These are phyloP conservation scores for Scaptodrosophila latifasciaeformis DNA, from an alignment of 2,888 invertebrate genomes.

Conservation along the genomic window DNA sequence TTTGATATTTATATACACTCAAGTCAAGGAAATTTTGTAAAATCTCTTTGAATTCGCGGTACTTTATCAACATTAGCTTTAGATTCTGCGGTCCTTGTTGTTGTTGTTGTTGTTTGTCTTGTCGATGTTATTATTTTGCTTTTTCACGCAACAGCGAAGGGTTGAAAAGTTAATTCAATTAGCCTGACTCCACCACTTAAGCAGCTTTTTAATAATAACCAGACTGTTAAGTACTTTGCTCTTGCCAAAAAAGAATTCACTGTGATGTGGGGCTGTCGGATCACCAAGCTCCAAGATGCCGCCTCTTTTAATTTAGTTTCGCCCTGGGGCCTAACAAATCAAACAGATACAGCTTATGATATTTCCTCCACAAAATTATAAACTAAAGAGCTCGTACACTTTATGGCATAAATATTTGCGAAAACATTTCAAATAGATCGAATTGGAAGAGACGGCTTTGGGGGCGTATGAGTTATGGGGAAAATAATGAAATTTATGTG, in stretches of 20 bases:
- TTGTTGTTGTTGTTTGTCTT: conserved; percentile 20
- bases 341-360: no score
- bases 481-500: not conserved
- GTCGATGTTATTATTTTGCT: conserved; percentile 32
- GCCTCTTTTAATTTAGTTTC: no score
- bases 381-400: no score
- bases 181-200: conserved; percentile 66
- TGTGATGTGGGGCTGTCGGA: no score
- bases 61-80: conserved; percentile 56
- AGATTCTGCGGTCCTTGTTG: conserved; percentile 24
- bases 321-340: no score
- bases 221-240: conserved; percentile 60
- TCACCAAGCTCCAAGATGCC: no score
- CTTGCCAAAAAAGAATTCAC: conserved; percentile 30
- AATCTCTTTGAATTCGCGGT: conserved; percentile 48
- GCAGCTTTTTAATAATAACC: conserved; percentile 63
- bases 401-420: no score
- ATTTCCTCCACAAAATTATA: not conserved
- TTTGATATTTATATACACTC: no score
- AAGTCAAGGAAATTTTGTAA: conserved; percentile 28
- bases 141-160: conserved; percentile 51
- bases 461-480: no score
- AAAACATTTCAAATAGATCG: no score
- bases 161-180: conserved; percentile 60
- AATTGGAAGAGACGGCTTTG: no score